These are phyloP conservation scores for Campoplex nolae DNA, from an alignment of 2,888 invertebrate species.

Conservation along the genomic window DNA sequence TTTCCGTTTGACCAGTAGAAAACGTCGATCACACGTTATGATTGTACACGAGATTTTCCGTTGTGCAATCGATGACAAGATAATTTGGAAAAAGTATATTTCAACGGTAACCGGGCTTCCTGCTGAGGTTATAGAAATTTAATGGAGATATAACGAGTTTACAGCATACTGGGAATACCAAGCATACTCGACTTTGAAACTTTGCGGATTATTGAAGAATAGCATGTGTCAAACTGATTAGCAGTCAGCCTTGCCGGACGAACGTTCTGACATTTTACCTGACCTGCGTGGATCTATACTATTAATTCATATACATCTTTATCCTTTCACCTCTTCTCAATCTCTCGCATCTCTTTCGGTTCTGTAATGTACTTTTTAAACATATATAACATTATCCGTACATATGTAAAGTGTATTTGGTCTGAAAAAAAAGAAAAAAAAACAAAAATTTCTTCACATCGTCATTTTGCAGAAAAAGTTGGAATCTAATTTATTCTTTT, in stretches of 20 bases:
- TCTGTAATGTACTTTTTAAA: background rate
- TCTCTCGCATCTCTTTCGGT: background rate
- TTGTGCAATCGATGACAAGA: background rate
- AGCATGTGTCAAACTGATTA: conserved; percentile 32
- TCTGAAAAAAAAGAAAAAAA: no score
- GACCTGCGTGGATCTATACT: conserved; percentile 25
- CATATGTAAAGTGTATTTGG: no score
- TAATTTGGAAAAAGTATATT: background rate
- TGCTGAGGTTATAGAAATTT: background rate
- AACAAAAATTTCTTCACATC: no score
- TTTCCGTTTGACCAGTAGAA: background rate
- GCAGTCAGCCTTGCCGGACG: conserved; percentile 50
- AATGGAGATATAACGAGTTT: background rate
- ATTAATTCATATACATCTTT: conserved; percentile 18
- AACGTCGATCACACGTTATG: background rate
- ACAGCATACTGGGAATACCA: background rate
- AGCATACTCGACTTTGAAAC: conserved; percentile 3
- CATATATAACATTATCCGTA: no score
- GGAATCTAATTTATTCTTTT: no score
- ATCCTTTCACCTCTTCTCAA: conserved; percentile 24
- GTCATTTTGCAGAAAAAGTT: no score
- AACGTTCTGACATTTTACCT: conserved; percentile 56
- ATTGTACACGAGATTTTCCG: background rate
- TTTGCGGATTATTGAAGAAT: conserved; percentile 23
- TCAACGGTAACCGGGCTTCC: background rate